Base-by-base conservation (phyloP, 2,888 invertebrate species). In the Lypha dubia region DNA sequence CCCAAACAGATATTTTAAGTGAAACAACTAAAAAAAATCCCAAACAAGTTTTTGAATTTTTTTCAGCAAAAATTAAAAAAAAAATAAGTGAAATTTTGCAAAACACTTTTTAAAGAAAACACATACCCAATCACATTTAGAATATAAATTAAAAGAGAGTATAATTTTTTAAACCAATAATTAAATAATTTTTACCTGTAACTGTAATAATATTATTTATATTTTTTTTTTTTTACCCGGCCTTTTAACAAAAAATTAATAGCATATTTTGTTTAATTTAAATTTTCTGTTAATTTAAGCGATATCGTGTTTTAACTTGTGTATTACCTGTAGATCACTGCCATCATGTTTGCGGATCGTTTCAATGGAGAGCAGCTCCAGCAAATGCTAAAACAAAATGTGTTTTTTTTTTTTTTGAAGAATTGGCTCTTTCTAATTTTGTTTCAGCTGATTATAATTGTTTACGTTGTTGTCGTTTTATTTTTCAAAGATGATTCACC, bases 281-380 rank as follows among this genome's bases (percentile, higher is more conserved):
- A 41, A 28, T 60, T 71, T 75, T 51, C 6, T 32, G 11, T 32
- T 67, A 46, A 60, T 44, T 67, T 9, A 77, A 77, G 81, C 84
- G 84, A 53, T 60, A 84, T 87, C 22, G 68, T 51, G 84, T 70
- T 70, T 71, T 53, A 44, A 63, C 81, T 81, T 70, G 88, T 89
- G 87, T 80, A 88, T 91, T 91, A 90, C 90, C 90, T 90, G 90
- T 87, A 88, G 90, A 90, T 90, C 89, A 90, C 90, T 90, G 91
- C 88, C 89, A 89, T 89, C 84, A 79, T 87, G 81, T 65, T 62
- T 13, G 77, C 56, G 56, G 68, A 74, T 35, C 71, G 76, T 49
- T 70, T 80, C 51, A 63, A 35, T 75, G 53, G 49, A 81, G 74
- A 63, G 70, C 71, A 76, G 84, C 83, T 74, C 70, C 74, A 84